Base-by-base conservation (phyloP, 1,140 invertebrate genomes). In the Musca domestica region DNA sequence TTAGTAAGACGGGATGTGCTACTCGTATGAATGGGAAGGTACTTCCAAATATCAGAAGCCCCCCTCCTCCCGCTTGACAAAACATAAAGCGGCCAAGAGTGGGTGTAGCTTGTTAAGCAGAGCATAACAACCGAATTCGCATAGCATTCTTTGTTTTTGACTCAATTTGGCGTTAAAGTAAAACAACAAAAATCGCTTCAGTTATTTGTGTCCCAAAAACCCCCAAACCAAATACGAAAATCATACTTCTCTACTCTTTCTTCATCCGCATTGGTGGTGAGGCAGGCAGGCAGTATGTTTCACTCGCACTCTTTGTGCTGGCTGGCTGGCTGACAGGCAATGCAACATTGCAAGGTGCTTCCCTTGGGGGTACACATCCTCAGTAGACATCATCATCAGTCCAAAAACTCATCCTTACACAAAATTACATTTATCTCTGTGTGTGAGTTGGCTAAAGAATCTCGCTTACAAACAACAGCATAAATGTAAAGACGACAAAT, bases 201-300 rank as follows among this genome's bases (percentile, higher is more conserved):
- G 27, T 30, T 30, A n/a, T 30, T 30, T 30, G 27, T n/a, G 23
- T 22, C 22, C 9, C 6, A 54, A 54, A 25, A 12, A 54, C 20
- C 14, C 22, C 52, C 22, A n/a, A 49, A 49, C 20, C 4, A n/a
- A n/a, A n/a, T n/a, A n/a, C 22, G n/a, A 27, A 34, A 61, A 34
- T 61, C 56, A 61, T 51, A 15, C 48, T 51, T 17, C 17, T 52
- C 30, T 34, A 61, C 27, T 61, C 56, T 34, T 61, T 61, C 56
- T 34, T 34, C 56, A 61, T 61, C 27, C 56, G 20, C 27, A 61
- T 41, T 61, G 17, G 17, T 51, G 10, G 47, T 15, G 20, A 5
- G 4, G 19, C 15, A 46, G 41, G 41, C 15, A 46, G 41, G 1
- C 20, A 20, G 3, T 61, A 12, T 34, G 56, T 17, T 34, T 34